A percentile compares a stretch with the other conserved stretches of the same genome.
These are phyloP conservation scores for Imbricaverruca yamaguchii DNA, from an alignment of 2,888 invertebrate genomes.

Conservation along the genomic window DNA sequence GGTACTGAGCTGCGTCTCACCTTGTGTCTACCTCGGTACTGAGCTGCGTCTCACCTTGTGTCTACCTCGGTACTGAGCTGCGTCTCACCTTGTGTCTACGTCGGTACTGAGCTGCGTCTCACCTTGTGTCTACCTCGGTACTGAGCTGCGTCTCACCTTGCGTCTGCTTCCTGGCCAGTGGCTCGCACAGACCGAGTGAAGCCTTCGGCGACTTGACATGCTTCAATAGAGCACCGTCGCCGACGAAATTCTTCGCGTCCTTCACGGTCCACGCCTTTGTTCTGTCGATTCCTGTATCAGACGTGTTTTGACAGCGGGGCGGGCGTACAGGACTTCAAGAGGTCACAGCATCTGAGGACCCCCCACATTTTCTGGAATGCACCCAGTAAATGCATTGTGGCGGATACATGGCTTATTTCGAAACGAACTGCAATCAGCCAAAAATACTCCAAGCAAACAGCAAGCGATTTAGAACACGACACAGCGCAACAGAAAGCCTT, in stretches of 20 bases:
- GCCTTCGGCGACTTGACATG: constrained; percentile 68
- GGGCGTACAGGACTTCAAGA: too few species aligned
- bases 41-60: constrained; percentile 55
- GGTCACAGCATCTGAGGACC: too few species aligned
- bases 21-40: constrained; percentile 69
- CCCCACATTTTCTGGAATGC: too few species aligned
- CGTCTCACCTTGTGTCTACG: constrained; percentile 67
- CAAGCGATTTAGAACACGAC: too few species aligned
- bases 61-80: constrained; percentile 51
- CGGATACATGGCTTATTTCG: too few species aligned
- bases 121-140: constrained; percentile 60
- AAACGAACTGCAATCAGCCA: too few species aligned
- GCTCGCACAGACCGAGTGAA: constrained; percentile 65
- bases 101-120: constrained; percentile 37
- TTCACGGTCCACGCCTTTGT: constrained; percentile 68
- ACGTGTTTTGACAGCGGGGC: too few species aligned
- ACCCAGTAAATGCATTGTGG: too few species aligned
- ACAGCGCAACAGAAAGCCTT: too few species aligned
- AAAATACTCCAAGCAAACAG: too few species aligned
- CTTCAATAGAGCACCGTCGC: constrained; percentile 61
- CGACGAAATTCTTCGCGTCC: constrained; percentile 54
- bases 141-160: constrained; percentile 52
- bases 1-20: constrained; percentile 45
- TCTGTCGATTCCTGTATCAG: constrained; percentile 59
- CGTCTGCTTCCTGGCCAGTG: constrained; percentile 67